Conservation (phyloP, 2,888 invertebrate genomes). For the Operophtera brumata region DNA sequence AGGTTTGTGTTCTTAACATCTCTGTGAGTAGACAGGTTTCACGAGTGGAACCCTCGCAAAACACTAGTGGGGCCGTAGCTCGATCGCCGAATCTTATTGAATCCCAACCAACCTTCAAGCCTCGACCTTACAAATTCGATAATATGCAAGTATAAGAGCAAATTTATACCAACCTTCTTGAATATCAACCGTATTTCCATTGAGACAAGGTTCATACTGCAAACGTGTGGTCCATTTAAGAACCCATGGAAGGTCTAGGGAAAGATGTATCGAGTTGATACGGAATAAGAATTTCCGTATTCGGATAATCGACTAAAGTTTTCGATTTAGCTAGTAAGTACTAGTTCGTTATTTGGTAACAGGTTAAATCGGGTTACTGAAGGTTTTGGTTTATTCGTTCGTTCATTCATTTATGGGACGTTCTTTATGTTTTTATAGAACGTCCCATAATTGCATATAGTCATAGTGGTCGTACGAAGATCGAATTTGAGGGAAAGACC, state of each 20-base stretch:
- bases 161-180: neutral
- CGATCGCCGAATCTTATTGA: constrained; percentile 18
- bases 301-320: constrained; percentile 32
- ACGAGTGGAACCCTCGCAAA: neutral
- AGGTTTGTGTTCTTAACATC: too few species aligned
- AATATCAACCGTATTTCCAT: constrained; percentile 15
- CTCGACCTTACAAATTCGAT: constrained; percentile 29
- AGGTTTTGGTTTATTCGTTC: neutral
- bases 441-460: too few species aligned
- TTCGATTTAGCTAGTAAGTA: constrained; percentile 27
- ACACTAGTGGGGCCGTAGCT: constrained; percentile 8
- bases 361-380: constrained; percentile 17
- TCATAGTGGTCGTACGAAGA: too few species aligned
- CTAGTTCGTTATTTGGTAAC: constrained; percentile 13
- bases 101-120: constrained; percentile 20
- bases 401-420: too few species aligned
- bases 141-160: constrained; percentile 18
- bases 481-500: too few species aligned
- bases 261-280: constrained; percentile 29
- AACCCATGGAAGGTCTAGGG: constrained; percentile 24
- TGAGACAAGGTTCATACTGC: constrained; percentile 2
- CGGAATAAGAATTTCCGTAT: constrained; percentile 29
- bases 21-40: too few species aligned
- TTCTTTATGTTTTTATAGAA: too few species aligned
- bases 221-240: constrained; percentile 25